Evolutionary conservation across 2,888 invertebrate genomes (phyloP), one percentile per base, ranked within the genome.

Genomic region (Sclerodermus sp.): DNA sequence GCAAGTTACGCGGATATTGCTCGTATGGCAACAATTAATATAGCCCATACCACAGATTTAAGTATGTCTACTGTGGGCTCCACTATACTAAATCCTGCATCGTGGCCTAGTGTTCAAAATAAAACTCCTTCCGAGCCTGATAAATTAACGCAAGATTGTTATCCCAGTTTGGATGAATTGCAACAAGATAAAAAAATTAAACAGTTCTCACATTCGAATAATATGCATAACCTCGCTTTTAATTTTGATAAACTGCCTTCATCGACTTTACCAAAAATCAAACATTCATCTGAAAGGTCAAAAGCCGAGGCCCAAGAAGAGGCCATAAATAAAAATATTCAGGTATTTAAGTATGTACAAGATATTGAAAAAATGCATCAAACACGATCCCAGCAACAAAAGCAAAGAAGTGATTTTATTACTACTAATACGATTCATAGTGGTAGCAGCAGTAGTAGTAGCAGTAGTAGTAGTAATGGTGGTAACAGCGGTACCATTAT

Each of bases 1-100:
- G 85, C 84, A 40, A 91, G 91, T 12, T 93, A 92, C 79, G 92
- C 92, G 0, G 92, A 91, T 70, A 92, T 92, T 67, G 88, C 91
- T 45, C 84, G 88, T 62, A 83, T 81, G 67, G 78, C 79, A 13
- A 73, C 74, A 16, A 72, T 77, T 17, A 77, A 77, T 42, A 70
- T 73, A 56, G 64, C 75, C 14, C 65, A 71, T 9, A 71, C 58
- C 49, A 66, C 72, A 5, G 69, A 69, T 36, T 51, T 74, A 37
- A 72, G 71, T 43, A 70, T 73, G 47, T 66, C 76, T 14, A 65
- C 70, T 42, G 67, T 69, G 42, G 68, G 66, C 41, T 72, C 71
- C 9, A 72, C 60, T 37, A 68, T 73, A 60, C 54, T 73, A 32
- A 71, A 66, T 12, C 60, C 68, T 12, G 55, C 67, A 1, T 62